Evolutionary conservation across 92 coral and sea anemone genomes (phyloP).

Genomic region (Diadumene lineata): DNA sequence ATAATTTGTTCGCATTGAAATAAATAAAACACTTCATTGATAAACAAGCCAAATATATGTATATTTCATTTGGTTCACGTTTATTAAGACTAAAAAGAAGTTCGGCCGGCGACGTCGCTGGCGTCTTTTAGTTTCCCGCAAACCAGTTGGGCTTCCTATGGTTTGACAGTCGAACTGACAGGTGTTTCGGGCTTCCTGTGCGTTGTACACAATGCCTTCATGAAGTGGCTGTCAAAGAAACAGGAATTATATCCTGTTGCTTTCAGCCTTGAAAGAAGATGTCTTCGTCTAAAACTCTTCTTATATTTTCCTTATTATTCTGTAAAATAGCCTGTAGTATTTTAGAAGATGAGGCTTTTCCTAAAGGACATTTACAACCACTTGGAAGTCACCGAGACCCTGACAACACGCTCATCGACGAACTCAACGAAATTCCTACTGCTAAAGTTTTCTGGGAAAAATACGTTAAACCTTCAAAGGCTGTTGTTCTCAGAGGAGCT

Average conservation of each 20-base stretch:
- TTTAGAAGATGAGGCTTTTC: slow-evolving; percentile 19
- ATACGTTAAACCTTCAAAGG: slow-evolving; percentile 77
- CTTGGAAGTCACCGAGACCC: slow-evolving; percentile 79
- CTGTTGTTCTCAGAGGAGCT: slow-evolving; percentile 84
- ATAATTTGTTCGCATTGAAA: too few relatives aligned
- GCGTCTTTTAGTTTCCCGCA: too few relatives aligned
- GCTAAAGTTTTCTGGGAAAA: slow-evolving; percentile 78
- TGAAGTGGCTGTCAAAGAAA: not conserved
- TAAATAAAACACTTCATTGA: too few relatives aligned
- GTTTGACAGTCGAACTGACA: not conserved
- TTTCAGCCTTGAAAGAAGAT: slow-evolving; percentile 1
- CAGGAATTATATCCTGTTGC: slow-evolving; percentile 8
- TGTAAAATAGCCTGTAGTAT: not conserved
- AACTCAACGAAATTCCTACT: slow-evolving; percentile 66
- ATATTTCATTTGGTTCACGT: too few relatives aligned
- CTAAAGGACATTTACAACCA: slow-evolving; percentile 79
- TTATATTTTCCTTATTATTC: not conserved
- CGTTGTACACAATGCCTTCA: not conserved
- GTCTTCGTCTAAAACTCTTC: not conserved
- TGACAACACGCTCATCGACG: slow-evolving; percentile 72
- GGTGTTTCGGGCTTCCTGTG: slow-evolving; percentile 14
- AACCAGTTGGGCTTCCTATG: not conserved
- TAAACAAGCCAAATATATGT: too few relatives aligned
- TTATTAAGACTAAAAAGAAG: too few relatives aligned
- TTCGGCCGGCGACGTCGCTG: too few relatives aligned